Evolutionary conservation across 2,113 vertebrate genomes (phyloP).

Genomic region (Ranitomeya imitator): DNA sequence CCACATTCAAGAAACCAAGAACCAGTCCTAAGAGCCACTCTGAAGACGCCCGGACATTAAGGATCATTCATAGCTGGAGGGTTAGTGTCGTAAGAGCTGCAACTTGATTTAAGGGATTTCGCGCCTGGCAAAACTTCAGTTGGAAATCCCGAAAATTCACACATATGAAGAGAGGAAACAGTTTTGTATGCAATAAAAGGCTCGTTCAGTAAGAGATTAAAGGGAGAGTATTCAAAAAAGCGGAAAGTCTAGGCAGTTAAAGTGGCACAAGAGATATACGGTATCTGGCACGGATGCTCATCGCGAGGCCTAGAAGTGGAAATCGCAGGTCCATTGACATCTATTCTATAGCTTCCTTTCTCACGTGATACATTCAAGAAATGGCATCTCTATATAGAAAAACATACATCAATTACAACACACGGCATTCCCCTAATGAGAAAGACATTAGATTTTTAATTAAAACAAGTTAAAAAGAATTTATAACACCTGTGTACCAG

Average conservation of each 20-base stretch:
- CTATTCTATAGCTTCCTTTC: background rate
- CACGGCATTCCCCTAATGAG: background rate
- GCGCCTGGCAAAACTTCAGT: conserved; percentile 7
- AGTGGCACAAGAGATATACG: background rate
- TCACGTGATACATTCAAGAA: background rate
- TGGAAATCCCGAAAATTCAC: background rate
- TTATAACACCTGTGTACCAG: background rate
- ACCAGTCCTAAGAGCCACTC: background rate
- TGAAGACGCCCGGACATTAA: background rate
- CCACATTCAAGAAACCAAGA: background rate
- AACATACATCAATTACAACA: background rate
- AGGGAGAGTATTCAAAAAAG: conserved; percentile 59
- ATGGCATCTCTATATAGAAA: background rate
- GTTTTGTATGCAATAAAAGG: background rate
- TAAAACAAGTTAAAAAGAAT: background rate
- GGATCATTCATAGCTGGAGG: conserved; percentile 5
- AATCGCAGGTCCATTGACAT: background rate
- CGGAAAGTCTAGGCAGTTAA: background rate
- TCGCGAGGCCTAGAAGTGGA: background rate
- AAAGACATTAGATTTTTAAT: background rate
- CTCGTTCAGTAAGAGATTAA: background rate
- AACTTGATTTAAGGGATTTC: background rate
- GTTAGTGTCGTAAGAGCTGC: background rate
- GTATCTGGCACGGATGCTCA: background rate
- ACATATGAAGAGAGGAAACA: background rate